Evolutionary conservation across 2,888 invertebrate genomes (phyloP).

Genomic region (Volucella zonaria): DNA sequence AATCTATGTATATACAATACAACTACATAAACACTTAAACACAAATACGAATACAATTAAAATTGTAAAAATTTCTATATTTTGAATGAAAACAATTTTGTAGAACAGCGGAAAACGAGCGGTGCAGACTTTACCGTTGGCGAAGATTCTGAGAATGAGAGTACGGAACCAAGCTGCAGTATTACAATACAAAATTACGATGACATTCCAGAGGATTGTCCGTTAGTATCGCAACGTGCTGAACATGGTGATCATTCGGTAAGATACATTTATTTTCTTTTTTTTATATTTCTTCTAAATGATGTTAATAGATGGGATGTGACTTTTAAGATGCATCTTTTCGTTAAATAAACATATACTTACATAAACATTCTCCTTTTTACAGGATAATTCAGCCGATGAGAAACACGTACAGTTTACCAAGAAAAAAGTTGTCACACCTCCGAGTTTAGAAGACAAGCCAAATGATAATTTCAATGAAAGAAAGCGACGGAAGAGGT

Average conservation of each 20-base stretch:
- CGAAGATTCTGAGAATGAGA: slow-evolving; percentile 81
- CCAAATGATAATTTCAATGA: slow-evolving; percentile 82
- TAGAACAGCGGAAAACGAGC: slow-evolving; percentile 79
- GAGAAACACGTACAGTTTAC: slow-evolving; percentile 84
- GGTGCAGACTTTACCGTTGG: slow-evolving; percentile 80
- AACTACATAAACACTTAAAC: slow-evolving; percentile 15
- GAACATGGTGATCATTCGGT: slow-evolving; percentile 82
- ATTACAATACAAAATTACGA: slow-evolving; percentile 80
- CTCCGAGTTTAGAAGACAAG: slow-evolving; percentile 81
- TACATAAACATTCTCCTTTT: neutral
- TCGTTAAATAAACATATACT: neutral
- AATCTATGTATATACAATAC: neutral
- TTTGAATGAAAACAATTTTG: slow-evolving; percentile 60
- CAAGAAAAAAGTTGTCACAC: slow-evolving; percentile 80
- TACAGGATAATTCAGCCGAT: slow-evolving; percentile 81
- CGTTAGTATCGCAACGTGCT: slow-evolving; percentile 82
- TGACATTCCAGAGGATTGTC: slow-evolving; percentile 82
- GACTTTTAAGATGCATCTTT: too few species aligned
- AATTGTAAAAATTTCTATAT: slow-evolving; percentile 41
- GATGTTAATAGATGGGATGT: too few species aligned
- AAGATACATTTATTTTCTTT: slow-evolving; percentile 39
- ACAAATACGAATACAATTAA: slow-evolving; percentile 10
- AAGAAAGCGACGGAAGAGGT: slow-evolving; percentile 84
- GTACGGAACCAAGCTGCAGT: slow-evolving; percentile 79
- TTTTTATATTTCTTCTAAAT: too few species aligned